These are phyloP conservation scores for Tychaedon coryphoeus DNA, from an alignment of 2,113 vertebrate species.

Conservation along the genomic window DNA sequence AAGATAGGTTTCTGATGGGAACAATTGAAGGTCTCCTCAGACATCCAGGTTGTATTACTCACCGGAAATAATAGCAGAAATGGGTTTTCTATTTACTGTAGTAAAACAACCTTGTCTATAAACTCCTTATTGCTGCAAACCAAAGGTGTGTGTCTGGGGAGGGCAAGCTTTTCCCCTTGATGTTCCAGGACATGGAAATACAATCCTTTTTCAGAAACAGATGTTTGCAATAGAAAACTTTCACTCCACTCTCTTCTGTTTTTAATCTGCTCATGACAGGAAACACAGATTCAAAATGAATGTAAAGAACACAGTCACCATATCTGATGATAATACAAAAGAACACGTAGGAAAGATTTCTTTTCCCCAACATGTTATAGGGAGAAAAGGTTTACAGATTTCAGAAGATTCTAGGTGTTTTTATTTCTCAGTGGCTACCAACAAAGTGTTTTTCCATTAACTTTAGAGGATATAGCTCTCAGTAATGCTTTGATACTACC, in stretches of 20 bases:
- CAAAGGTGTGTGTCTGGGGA: slow-evolving; percentile 61
- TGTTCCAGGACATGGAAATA: slow-evolving; percentile 66
- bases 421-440: slow-evolving; percentile 14
- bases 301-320: slow-evolving; percentile 59
- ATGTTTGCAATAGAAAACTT: slow-evolving; percentile 75
- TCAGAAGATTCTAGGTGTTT: slow-evolving; percentile 11
- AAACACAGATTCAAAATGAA: slow-evolving; percentile 72
- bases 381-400: slow-evolving; percentile 38
- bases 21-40: not conserved
- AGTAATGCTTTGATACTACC: not conserved
- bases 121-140: slow-evolving; percentile 48
- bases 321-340: slow-evolving; percentile 70
- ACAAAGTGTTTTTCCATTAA: not conserved
- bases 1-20: not conserved
- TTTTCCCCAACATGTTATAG: not conserved
- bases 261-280: slow-evolving; percentile 69
- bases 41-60: not conserved
- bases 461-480: not conserved
- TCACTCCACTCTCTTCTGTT: slow-evolving; percentile 63
- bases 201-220: slow-evolving; percentile 64
- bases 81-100: slow-evolving; percentile 35
- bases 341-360: slow-evolving; percentile 51
- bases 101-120: slow-evolving; percentile 35
- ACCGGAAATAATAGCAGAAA: not conserved
- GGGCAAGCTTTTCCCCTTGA: slow-evolving; percentile 62